Evolutionary conservation across 2,113 vertebrate genomes (phyloP).

Genomic region (Ovis canadensis): DNA sequence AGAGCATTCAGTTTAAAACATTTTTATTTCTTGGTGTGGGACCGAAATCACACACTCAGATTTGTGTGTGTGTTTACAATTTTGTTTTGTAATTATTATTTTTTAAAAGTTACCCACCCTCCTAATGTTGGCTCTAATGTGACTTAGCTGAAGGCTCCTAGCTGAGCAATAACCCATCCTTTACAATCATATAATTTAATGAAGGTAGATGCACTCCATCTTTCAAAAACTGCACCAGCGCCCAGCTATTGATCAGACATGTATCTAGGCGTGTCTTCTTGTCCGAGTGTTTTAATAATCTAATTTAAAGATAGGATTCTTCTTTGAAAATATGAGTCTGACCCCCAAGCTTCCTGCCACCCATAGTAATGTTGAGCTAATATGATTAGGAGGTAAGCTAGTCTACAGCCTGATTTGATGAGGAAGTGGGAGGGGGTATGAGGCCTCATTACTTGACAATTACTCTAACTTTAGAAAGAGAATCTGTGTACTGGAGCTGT

Average conservation of each 20-base stretch:
- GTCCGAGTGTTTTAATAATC: constrained; percentile 61
- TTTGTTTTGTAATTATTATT: background rate
- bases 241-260: constrained; percentile 69
- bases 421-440: background rate
- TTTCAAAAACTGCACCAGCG: background rate
- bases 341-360: background rate
- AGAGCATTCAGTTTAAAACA: background rate
- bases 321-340: constrained; percentile 38
- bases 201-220: constrained; percentile 22
- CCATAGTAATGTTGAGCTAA: constrained; percentile 34
- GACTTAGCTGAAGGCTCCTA: background rate
- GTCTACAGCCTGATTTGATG: constrained; percentile 23
- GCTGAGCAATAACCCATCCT: constrained; percentile 10
- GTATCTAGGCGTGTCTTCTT: constrained; percentile 48
- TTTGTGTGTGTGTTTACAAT: background rate
- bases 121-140: background rate
- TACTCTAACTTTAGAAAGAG: constrained; percentile 45
- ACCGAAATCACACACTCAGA: background rate
- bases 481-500: background rate
- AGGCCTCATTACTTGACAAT: constrained; percentile 18
- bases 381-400: constrained; percentile 27
- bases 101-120: background rate
- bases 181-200: constrained; percentile 16
- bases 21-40: background rate
- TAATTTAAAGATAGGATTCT: constrained; percentile 60